These are phyloP conservation scores for Drosophila kambysellisi DNA, from an alignment of 2,888 invertebrate genomes.

Conservation along the genomic window DNA sequence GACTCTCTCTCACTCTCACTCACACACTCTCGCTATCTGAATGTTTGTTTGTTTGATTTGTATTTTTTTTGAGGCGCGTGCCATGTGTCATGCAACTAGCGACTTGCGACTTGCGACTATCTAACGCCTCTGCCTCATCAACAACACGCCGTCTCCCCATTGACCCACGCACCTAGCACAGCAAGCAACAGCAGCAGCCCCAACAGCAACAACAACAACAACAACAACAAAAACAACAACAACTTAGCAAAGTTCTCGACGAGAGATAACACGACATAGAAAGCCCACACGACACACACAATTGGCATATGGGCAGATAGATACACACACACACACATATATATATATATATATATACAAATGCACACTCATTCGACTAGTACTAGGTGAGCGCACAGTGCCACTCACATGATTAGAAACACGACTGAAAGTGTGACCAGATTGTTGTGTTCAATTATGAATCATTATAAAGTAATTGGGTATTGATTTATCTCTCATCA, in stretches of 20 bases:
- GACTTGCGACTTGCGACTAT: conserved; percentile 74
- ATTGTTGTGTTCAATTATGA: not conserved
- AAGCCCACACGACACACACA: conserved; percentile 67
- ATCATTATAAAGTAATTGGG: not conserved
- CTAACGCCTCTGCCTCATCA: conserved; percentile 81
- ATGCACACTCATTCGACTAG: conserved; percentile 18
- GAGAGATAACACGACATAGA: conserved; percentile 73
- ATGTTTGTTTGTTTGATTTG: conserved; percentile 44
- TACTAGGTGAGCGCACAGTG: conserved; percentile 30
- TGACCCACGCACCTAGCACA: conserved; percentile 68
- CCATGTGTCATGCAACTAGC: conserved; percentile 77
- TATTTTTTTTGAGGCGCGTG: conserved; percentile 69
- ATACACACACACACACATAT: conserved; percentile 18
- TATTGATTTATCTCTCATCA: not conserved
- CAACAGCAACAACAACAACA: conserved; percentile 30
- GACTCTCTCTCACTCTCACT: conserved; percentile 8
- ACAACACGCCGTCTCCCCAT: conserved; percentile 67
- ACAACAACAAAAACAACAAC: conserved; percentile 32
- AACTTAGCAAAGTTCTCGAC: conserved; percentile 66
- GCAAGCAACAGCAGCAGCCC: conserved; percentile 30
- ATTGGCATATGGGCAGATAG: conserved; percentile 76
- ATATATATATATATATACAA: not conserved
- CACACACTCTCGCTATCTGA: conserved; percentile 12
- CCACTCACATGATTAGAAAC: conserved; percentile 35
- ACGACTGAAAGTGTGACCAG: not conserved